A percentile compares a stretch with the other conserved stretches of the same genome.
Conservation (phyloP, 1,140 invertebrate species). For the Hypothenemus hampei region DNA sequence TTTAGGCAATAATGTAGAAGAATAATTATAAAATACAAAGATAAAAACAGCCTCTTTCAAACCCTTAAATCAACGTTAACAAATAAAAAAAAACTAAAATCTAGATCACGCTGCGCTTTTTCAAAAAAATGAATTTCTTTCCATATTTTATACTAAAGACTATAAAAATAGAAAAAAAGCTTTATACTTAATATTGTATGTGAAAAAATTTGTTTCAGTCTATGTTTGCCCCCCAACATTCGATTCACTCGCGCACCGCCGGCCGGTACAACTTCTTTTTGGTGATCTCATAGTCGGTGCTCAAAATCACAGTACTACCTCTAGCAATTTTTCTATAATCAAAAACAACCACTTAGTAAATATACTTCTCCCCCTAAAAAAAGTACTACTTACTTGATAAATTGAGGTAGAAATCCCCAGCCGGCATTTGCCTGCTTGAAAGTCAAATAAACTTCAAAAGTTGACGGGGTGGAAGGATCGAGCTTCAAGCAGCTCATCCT, state of each 20-base stretch:
- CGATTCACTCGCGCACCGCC: slow-evolving; percentile 26
- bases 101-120: slow-evolving; percentile 30
- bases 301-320: slow-evolving; percentile 41
- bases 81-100: slow-evolving; percentile 24
- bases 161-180: slow-evolving; percentile 32
- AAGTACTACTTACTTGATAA: slow-evolving; percentile 45
- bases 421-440: slow-evolving; percentile 74
- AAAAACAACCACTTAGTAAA: slow-evolving; percentile 22
- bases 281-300: slow-evolving; percentile 39
- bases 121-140: slow-evolving; percentile 7
- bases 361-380: background rate
- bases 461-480: slow-evolving; percentile 78
- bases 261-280: slow-evolving; percentile 37
- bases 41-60: slow-evolving; percentile 20
- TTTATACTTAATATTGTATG: slow-evolving; percentile 13
- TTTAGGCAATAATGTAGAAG: slow-evolving; percentile 19
- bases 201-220: slow-evolving; percentile 27
- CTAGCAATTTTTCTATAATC: slow-evolving; percentile 43
- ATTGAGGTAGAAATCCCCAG: slow-evolving; percentile 79
- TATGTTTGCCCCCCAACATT: slow-evolving; percentile 1
- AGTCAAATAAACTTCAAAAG: slow-evolving; percentile 80
- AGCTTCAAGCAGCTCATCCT: slow-evolving; percentile 67
- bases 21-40: slow-evolving; percentile 9
- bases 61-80: too few relatives aligned
- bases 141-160: slow-evolving; percentile 24